phyloP scores from a whole-genome alignment of 2,113 vertebrate species.

The Brachyhypopomus occidentalis region DNA sequence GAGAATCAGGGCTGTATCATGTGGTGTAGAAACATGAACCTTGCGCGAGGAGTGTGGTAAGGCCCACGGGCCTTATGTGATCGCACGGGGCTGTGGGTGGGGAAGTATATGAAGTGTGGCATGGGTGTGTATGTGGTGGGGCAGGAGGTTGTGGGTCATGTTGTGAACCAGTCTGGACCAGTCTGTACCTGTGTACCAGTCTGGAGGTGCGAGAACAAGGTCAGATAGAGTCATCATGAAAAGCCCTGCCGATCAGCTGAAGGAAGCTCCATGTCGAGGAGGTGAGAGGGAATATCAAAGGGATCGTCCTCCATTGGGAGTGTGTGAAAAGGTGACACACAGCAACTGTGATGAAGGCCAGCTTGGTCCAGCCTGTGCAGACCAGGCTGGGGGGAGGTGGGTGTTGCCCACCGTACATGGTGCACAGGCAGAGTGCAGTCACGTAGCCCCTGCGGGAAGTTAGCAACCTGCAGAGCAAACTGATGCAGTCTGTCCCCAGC shows the following conservation, averaged over 20 bases:
- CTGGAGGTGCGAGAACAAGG: too few relatives aligned
- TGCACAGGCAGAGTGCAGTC: background rate
- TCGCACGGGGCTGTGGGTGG: too few relatives aligned
- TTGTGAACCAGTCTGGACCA: too few relatives aligned
- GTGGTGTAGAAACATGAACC: background rate
- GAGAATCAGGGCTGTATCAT: background rate
- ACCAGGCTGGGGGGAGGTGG: background rate
- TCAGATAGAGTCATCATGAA: too few relatives aligned
- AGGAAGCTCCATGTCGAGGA: background rate
- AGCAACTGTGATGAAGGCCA: background rate
- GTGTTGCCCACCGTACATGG: background rate
- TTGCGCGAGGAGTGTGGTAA: background rate
- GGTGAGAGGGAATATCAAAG: background rate
- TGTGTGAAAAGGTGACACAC: background rate
- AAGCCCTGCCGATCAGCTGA: too few relatives aligned
- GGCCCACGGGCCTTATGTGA: too few relatives aligned
- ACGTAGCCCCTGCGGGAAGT: background rate
- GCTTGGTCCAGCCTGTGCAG: background rate
- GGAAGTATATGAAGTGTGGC: too few relatives aligned
- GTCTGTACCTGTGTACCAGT: too few relatives aligned
- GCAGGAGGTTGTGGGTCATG: too few relatives aligned
- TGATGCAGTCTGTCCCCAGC: background rate
- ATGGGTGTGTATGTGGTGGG: too few relatives aligned
- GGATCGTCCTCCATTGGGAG: background rate
- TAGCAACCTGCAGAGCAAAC: background rate